These are phyloP conservation scores for Conops quadrifasciatus DNA, from an alignment of 2,888 invertebrate species.

Conservation along the genomic window DNA sequence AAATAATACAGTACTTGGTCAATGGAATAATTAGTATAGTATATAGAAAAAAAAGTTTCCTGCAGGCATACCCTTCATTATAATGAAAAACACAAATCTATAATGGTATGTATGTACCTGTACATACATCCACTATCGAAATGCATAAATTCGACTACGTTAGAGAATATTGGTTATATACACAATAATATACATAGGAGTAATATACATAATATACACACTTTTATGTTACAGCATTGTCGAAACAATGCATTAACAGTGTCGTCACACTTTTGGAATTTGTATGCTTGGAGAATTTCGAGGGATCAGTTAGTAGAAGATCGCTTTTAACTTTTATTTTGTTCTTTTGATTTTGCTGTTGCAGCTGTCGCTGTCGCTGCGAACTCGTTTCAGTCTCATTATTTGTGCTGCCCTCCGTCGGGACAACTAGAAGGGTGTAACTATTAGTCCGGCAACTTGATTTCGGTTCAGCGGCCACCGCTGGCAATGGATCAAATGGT, in stretches of 20 bases:
- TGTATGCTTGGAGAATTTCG: constrained; percentile 45
- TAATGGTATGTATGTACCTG: too few species aligned
- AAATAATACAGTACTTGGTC: too few species aligned
- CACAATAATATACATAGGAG: background rate
- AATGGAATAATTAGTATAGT: too few species aligned
- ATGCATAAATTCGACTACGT: constrained; percentile 4
- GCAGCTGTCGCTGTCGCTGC: background rate
- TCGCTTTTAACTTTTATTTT: constrained; percentile 63
- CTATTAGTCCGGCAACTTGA: background rate
- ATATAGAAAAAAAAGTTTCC: too few species aligned
- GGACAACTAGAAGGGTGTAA: constrained; percentile 3
- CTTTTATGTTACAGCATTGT: constrained; percentile 44
- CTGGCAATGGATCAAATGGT: constrained; percentile 4
- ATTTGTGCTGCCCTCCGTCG: constrained; percentile 9
- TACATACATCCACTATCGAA: constrained; percentile 1
- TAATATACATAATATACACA: background rate
- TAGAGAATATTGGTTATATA: background rate
- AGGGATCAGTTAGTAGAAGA: constrained; percentile 50
- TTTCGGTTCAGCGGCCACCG: constrained; percentile 7
- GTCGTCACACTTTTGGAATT: constrained; percentile 34
- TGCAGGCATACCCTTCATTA: too few species aligned
- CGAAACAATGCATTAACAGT: constrained; percentile 44
- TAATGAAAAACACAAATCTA: too few species aligned
- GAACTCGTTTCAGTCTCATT: constrained; percentile 26
- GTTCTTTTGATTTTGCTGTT: constrained; percentile 44